Percentiles rank a stretch among this genome's conserved stretches.
Conservation (phyloP, 1,140 invertebrate genomes). For the Bombyx mori region DNA sequence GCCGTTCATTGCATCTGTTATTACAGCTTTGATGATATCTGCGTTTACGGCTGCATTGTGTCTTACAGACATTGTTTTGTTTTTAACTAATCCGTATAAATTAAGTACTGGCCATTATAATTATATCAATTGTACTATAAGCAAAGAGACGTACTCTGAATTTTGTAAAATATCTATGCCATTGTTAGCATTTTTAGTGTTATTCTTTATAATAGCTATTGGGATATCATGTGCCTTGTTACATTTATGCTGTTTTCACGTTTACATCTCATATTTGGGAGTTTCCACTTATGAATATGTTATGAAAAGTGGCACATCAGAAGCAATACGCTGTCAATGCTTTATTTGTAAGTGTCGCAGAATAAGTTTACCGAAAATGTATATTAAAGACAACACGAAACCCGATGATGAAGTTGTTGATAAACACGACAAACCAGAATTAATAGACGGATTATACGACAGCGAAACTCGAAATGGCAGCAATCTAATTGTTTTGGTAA, state of each 20-base stretch:
- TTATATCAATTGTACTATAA: conserved; percentile 40
- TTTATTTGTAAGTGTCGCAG: conserved; percentile 12
- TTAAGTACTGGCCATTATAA: conserved; percentile 63
- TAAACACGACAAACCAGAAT: conserved; percentile 9
- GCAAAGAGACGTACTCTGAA: conserved; percentile 19
- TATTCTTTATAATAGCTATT: conserved; percentile 79
- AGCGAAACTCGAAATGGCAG: conserved; percentile 25
- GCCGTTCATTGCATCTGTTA: conserved; percentile 87
- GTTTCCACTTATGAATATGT: conserved; percentile 94
- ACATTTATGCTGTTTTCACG: conserved; percentile 92
- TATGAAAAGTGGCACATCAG: conserved; percentile 16
- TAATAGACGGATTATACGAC: background rate
- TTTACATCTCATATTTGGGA: conserved; percentile 87
- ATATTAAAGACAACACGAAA: conserved; percentile 15
- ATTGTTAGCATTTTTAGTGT: conserved; percentile 76
- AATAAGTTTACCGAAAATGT: conserved; percentile 16
- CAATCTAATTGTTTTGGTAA: conserved; percentile 42
- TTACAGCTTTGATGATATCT: conserved; percentile 84
- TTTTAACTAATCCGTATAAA: conserved; percentile 71
- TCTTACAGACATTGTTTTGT: conserved; percentile 77
- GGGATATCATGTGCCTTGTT: conserved; percentile 84
- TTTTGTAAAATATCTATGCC: conserved; percentile 56
- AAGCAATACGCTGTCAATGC: conserved; percentile 7
- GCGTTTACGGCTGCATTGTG: conserved; percentile 79
- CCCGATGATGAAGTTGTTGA: background rate